phyloP scores from a whole-genome alignment of 2,888 invertebrate genomes.

The Phymatocera aterrima region DNA sequence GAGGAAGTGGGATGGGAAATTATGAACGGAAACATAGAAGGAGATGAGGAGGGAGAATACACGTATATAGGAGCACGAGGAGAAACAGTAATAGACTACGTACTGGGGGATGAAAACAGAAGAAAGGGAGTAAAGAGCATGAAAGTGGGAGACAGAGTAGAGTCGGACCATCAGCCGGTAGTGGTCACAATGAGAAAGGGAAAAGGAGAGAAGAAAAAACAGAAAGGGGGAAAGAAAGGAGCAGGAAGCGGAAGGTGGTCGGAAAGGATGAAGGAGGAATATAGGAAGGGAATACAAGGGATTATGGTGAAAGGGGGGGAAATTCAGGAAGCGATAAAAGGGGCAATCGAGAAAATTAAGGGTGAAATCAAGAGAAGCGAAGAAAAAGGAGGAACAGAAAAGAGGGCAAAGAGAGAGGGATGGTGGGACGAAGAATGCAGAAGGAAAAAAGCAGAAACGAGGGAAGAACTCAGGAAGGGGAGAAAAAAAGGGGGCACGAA shows the following conservation, averaged over 20 bases:
- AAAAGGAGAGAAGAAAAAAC: neutral
- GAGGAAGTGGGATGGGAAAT: conserved; percentile 26
- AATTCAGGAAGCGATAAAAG: neutral
- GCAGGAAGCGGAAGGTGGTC: neutral
- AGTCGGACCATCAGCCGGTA: conserved; percentile 41
- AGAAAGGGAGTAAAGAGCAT: neutral
- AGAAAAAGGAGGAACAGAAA: neutral
- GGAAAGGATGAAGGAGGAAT: neutral
- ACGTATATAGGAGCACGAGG: conserved; percentile 13
- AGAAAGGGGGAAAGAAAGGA: neutral
- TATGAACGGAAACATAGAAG: conserved; percentile 12
- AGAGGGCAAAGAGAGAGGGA: neutral
- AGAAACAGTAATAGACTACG: conserved; percentile 25
- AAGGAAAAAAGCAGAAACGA: neutral
- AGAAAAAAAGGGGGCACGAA: neutral
- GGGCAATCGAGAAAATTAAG: neutral
- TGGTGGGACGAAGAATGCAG: conserved; percentile 13
- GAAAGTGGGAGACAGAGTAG: conserved; percentile 21
- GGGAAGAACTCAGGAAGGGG: neutral
- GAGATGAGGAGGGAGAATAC: conserved; percentile 31
- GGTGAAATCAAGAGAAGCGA: neutral
- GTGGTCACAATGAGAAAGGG: neutral
- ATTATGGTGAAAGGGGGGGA: neutral
- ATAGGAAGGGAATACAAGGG: neutral
- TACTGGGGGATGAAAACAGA: neutral